These are phyloP conservation scores for Branchipolynoe longqiensis DNA, from an alignment of 2,888 invertebrate species.

Conservation along the genomic window DNA sequence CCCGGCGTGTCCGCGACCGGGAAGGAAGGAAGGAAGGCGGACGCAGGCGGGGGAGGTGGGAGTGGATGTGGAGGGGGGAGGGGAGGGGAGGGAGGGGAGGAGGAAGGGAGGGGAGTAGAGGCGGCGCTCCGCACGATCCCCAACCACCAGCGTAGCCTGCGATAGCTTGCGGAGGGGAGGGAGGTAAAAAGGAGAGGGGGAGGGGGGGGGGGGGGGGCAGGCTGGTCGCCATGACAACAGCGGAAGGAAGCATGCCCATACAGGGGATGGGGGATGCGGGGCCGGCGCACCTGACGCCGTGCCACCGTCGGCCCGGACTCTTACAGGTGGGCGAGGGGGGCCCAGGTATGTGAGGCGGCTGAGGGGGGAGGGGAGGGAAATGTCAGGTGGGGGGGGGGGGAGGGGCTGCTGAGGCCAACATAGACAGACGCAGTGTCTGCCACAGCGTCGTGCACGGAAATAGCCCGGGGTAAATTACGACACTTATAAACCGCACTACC, in stretches of 20 bases:
- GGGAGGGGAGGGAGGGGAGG: background rate
- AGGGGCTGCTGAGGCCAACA: too few relatives aligned
- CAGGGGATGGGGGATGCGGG: conserved; percentile 36
- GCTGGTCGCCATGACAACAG: conserved; percentile 11
- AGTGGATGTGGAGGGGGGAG: background rate
- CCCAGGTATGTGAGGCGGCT: too few relatives aligned
- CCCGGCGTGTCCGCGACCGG: background rate
- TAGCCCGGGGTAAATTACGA: too few relatives aligned
- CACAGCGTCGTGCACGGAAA: too few relatives aligned
- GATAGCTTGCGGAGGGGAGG: background rate
- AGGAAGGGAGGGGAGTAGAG: background rate
- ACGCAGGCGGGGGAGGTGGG: background rate
- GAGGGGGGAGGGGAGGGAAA: too few relatives aligned
- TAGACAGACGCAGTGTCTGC: too few relatives aligned
- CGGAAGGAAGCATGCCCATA: conserved; percentile 20
- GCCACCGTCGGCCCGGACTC: too few relatives aligned
- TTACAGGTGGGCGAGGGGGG: too few relatives aligned
- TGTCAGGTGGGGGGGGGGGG: too few relatives aligned
- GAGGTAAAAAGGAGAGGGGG: background rate
- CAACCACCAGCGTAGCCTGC: background rate
- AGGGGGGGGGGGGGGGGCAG: background rate
- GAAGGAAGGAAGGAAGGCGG: background rate
- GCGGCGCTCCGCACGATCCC: conserved; percentile 9
- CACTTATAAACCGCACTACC: too few relatives aligned
- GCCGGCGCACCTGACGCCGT: background rate